These are phyloP conservation scores for Artemisiospiza belli DNA, from an alignment of 2,113 vertebrate species.

Conservation along the genomic window DNA sequence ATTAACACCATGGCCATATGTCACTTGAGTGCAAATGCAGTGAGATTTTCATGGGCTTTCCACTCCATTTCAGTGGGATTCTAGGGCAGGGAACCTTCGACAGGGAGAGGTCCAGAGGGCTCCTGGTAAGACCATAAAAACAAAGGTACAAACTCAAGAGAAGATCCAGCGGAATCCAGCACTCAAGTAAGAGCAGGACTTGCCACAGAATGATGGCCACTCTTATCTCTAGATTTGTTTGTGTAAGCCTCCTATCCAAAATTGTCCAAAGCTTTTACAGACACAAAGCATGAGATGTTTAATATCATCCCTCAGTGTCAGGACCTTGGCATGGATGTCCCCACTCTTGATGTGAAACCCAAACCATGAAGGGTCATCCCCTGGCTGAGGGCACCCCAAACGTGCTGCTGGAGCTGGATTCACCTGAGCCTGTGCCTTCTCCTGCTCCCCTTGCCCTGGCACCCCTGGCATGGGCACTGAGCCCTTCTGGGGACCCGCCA, in stretches of 20 bases:
- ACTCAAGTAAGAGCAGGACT: background rate
- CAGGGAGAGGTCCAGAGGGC: background rate
- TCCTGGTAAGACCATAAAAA: background rate
- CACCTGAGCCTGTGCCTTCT: rapidly evolving
- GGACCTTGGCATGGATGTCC: background rate
- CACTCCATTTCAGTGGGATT: background rate
- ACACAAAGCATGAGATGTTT: background rate
- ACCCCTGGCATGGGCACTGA: rapidly evolving
- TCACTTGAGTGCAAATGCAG: background rate
- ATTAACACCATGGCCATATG: background rate
- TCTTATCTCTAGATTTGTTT: background rate
- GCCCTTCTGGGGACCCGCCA: background rate
- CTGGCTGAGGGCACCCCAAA: background rate
- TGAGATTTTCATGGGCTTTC: background rate
- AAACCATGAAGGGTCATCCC: background rate
- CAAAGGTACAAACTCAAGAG: background rate
- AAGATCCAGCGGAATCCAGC: background rate
- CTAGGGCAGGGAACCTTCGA: background rate
- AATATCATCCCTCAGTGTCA: background rate
- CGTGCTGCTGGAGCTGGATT: rapidly evolving
- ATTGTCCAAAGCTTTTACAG: background rate
- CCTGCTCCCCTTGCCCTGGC: background rate
- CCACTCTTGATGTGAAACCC: rapidly evolving
- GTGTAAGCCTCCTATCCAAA: background rate
- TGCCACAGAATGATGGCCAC: background rate